Percentiles rank a stretch among this genome's conserved stretches.
Conservation (phyloP, 2,888 invertebrate genomes). For the Sisyra terminalis region DNA sequence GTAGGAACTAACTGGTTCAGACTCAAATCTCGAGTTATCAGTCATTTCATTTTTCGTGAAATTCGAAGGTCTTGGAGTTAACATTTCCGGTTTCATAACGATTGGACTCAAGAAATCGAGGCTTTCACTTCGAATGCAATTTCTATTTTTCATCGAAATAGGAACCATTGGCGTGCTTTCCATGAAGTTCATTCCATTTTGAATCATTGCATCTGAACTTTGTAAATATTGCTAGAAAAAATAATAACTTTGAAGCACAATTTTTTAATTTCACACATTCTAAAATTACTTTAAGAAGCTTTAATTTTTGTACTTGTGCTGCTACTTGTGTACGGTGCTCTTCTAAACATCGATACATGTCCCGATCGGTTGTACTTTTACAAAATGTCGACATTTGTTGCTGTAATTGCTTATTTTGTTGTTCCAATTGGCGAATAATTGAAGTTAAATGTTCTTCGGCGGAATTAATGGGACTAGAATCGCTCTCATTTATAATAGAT, state of each 20-base stretch:
- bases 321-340: conserved; percentile 44
- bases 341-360: conserved; percentile 36
- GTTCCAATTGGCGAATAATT: conserved; percentile 53
- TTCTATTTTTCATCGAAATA: conserved; percentile 10
- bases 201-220: conserved; percentile 13
- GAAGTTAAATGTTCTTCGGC: conserved; percentile 47
- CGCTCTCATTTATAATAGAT: background rate
- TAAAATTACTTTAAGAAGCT: conserved; percentile 39
- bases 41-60: conserved; percentile 26
- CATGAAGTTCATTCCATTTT: conserved; percentile 17
- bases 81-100: conserved; percentile 23
- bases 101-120: conserved; percentile 40
- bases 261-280: background rate
- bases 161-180: conserved; percentile 26
- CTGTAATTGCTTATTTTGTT: conserved; percentile 29
- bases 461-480: conserved; percentile 23
- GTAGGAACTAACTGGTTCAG: conserved; percentile 1
- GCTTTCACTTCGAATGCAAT: background rate
- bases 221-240: conserved; percentile 21
- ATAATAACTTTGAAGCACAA: conserved; percentile 10
- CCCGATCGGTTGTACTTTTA: conserved; percentile 22
- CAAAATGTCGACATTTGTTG: conserved; percentile 25
- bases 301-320: conserved; percentile 46
- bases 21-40: conserved; percentile 26
- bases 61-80: conserved; percentile 27